Evolutionary conservation across 2,113 vertebrate genomes (phyloP).

Genomic region (Pelobates fuscus): DNA sequence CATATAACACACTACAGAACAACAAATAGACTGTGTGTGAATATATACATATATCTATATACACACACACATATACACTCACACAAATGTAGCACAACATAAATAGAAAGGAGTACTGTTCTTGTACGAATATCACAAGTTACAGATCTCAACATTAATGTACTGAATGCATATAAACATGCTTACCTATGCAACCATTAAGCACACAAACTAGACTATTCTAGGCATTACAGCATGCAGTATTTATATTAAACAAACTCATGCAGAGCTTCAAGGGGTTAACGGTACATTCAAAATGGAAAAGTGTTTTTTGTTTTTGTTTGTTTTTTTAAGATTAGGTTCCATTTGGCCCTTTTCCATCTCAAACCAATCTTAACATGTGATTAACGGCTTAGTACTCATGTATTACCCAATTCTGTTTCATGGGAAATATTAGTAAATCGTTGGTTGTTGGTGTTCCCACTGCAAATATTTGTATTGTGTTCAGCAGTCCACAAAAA

Average conservation of each 20-base stretch:
- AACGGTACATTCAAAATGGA: too few species aligned
- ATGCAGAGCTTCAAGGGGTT: neutral
- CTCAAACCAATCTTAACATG: too few species aligned
- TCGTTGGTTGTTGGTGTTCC: too few species aligned
- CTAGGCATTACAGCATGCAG: conserved; percentile 20
- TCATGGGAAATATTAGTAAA: too few species aligned
- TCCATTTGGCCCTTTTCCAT: too few species aligned
- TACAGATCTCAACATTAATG: conserved; percentile 5
- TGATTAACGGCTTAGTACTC: too few species aligned
- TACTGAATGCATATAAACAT: conserved; percentile 4
- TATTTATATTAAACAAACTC: conserved; percentile 8
- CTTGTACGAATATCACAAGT: neutral
- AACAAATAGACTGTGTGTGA: conserved; percentile 16
- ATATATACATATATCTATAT: too few species aligned
- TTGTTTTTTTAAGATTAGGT: too few species aligned
- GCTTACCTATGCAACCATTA: neutral
- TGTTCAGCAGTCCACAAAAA: too few species aligned
- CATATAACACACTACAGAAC: neutral
- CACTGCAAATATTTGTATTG: too few species aligned
- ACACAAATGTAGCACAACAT: neutral
- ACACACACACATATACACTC: neutral
- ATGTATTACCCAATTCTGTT: too few species aligned
- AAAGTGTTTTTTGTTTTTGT: too few species aligned
- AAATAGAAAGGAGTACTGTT: conserved; percentile 3
- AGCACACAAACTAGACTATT: neutral